These are phyloP conservation scores for Nymphalis polychloros DNA, from an alignment of 2,888 invertebrate genomes.

Conservation along the genomic window DNA sequence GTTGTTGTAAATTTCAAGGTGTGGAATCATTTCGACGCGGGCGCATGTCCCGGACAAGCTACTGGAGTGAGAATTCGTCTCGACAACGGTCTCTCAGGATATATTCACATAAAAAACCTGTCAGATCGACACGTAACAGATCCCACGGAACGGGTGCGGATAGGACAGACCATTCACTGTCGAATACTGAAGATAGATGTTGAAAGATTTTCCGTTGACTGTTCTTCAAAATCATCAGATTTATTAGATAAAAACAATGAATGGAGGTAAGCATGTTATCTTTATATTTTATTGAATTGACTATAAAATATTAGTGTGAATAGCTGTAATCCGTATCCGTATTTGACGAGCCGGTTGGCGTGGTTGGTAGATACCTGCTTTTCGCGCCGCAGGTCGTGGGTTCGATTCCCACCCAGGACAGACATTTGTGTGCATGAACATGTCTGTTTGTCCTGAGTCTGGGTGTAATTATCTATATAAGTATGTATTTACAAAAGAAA, in stretches of 20 bases:
- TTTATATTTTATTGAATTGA: too few species aligned
- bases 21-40: slow-evolving; percentile 99
- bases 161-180: slow-evolving; percentile 92
- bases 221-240: slow-evolving; percentile 96
- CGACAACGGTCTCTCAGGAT: slow-evolving; percentile 96
- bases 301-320: too few species aligned
- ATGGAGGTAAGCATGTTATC: slow-evolving; percentile 84
- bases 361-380: too few species aligned
- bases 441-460: too few species aligned
- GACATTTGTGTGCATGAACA: too few species aligned
- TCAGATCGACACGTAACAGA: slow-evolving; percentile 96
- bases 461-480: too few species aligned
- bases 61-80: slow-evolving; percentile 93
- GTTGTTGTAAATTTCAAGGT: slow-evolving; percentile 73
- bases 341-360: too few species aligned
- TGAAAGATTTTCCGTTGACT: slow-evolving; percentile 95
- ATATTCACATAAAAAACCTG: slow-evolving; percentile 95
- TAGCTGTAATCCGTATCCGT: too few species aligned
- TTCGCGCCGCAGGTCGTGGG: too few species aligned
- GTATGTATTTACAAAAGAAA: too few species aligned
- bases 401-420: too few species aligned
- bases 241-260: slow-evolving; percentile 94
- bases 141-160: slow-evolving; percentile 94
- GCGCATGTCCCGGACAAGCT: slow-evolving; percentile 97
- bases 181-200: slow-evolving; percentile 97